Base-by-base conservation (phyloP, 2,888 invertebrate species). In the Callyntrura sp. region DNA sequence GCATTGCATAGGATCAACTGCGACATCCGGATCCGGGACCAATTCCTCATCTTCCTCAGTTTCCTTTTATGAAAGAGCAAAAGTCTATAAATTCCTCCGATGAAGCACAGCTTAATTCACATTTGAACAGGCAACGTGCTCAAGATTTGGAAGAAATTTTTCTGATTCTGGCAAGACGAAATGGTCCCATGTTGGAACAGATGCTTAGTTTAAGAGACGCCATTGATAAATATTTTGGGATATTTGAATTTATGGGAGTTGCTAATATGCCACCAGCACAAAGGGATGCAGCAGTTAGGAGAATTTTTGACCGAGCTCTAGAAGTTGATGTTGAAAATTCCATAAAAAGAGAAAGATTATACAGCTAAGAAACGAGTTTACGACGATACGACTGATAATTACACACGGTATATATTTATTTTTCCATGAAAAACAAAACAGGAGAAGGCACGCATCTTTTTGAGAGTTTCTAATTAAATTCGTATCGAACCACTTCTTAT, bases 121-220 rank as follows among this genome's bases (percentile, higher is more conserved):
- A 28, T 14, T 11, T 68, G 35, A 35, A 20, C 11, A 51, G 48
- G 14, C 20, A 76, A 28, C 45, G 79, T 23, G 43, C 51, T 11
- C 62, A 86, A 43, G 79, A 78, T 20, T 68, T 86, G n/a, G 65
- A 79, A 14, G 79, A 86, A 57, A 45, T 86, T 12, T 86, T 79
- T 25, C 12, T 11, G 14, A 79, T 86, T 25, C 78, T 86, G 11
- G 68, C 65, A 12, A 6, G 79, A 17, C 86, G 79, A 20, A 43
- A 86, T 68, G 86, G 86, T 9, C 43, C 60, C 0, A 28, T 79
- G 25, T 23, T 68, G 14, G 79, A 86, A 23, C 85, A 85, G 60
- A 62, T 86, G 28, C 17, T 45, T 0, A 86, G 86, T 43, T 68
- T 86, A 12, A 48, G 20, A 28, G 35, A 57, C 12, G 48, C 86